Evolutionary conservation across 2,113 vertebrate species (phyloP), one percentile per base, ranked within the genome.

Genomic region (Stegastes partitus): DNA sequence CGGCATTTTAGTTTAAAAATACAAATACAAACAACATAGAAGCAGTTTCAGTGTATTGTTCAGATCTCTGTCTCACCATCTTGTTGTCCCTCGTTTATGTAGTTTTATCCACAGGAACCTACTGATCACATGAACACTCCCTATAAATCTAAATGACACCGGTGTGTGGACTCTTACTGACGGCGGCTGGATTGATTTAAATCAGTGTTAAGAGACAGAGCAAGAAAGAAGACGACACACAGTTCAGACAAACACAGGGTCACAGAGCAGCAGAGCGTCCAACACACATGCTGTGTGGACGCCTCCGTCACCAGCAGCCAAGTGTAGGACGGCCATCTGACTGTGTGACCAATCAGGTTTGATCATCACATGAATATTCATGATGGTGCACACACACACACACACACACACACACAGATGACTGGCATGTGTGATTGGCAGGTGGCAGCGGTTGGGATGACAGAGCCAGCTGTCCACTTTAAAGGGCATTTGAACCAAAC

Each of bases 391-490:
- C 66, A 62, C 31, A 25, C 74, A 62, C 42, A 67, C 64, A 78
- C 34, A 68, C 12, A 56, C 55, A 64, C 66, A 62, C 53, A 44
- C 68, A 77, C 56, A 77, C 74, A 64, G 59, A 81, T 83, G 81
- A 89, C 69, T 88, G 87, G 84, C 89, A 88, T 53, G 19, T 72
- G 73, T 91, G 91, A 92, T 77, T 90, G 91, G 88, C 90, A 93
- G 84, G 86, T 88, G 85, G 88, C 85, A 85, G 76, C 70, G 53
- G 79, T 86, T 88, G 80, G 82, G 77, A 90, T 83, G 87, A 79
- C 69, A 28, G 81, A 85, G 79, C 87, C 91, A 91, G 88, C 92
- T 92, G 90, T 91, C 87, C 77, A 81, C 73, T 85, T 84, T 82
- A 84, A 86, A 88, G 76, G 81, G 61, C 81, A 77, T 83, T 87